phyloP scores from a whole-genome alignment of 2,113 vertebrate species.

The Menura novaehollandiae region DNA sequence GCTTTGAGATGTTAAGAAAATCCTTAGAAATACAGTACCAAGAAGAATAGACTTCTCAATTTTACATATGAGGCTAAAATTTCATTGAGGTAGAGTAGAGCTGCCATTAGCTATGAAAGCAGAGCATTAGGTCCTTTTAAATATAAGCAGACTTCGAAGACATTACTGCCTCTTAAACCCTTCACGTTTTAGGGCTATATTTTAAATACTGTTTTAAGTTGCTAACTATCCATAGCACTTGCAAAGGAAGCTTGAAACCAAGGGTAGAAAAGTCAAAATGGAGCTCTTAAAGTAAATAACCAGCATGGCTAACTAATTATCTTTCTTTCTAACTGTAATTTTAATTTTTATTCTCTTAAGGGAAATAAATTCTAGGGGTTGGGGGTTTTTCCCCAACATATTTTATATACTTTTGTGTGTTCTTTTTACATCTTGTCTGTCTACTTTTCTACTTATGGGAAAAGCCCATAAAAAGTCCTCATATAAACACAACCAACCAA shows the following conservation, averaged over 20 bases:
- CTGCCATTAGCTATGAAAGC: not conserved
- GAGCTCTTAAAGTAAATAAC: not conserved
- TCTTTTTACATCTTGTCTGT: not conserved
- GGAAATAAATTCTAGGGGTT: not conserved
- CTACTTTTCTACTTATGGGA: not conserved
- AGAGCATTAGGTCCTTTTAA: not conserved
- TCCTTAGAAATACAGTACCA: not conserved
- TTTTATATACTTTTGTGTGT: not conserved
- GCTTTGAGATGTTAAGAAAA: not conserved
- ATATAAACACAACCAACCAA: not conserved
- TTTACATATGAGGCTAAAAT: not conserved
- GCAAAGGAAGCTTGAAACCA: not conserved
- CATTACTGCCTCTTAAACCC: not conserved
- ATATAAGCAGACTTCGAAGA: not conserved
- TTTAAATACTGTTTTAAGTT: not conserved
- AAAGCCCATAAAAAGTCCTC: not conserved
- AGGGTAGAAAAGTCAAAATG: not conserved
- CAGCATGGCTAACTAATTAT: not conserved
- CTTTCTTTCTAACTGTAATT: not conserved
- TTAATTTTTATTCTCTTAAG: not conserved
- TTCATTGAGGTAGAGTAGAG: not conserved
- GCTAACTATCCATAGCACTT: not conserved
- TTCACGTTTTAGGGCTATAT: not conserved
- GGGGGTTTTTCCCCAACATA: accelerated
- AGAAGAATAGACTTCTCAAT: not conserved